Conservation (phyloP, 2,113 vertebrate species). For the Chlorodrepanis virens region DNA sequence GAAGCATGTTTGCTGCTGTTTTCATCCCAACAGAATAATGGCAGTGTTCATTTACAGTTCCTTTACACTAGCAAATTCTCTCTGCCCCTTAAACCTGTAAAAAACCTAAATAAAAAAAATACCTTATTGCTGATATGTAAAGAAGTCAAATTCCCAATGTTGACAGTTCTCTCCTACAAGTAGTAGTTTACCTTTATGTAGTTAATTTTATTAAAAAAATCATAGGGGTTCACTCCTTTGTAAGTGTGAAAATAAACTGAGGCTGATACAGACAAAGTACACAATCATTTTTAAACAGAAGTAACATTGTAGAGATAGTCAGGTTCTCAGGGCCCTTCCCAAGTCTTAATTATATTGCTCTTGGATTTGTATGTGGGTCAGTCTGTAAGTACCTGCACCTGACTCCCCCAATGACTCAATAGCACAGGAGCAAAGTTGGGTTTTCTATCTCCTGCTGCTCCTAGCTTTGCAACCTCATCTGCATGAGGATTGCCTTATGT, state of each 20-base stretch:
- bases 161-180: neutral
- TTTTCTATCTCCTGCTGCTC: neutral
- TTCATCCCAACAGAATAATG: constrained; percentile 41
- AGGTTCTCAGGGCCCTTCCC: neutral
- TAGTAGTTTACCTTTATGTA: neutral
- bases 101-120: neutral
- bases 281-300: neutral
- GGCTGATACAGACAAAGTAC: neutral
- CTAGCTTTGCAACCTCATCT: neutral
- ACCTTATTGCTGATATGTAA: neutral
- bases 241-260: neutral
- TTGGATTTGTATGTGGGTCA: neutral
- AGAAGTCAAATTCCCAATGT: neutral
- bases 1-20: constrained; percentile 34
- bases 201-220: neutral
- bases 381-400: neutral
- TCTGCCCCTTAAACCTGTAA: neutral
- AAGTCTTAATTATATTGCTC: neutral
- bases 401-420: neutral
- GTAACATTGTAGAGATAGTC: neutral
- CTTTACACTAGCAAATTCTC: constrained; percentile 22
- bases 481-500: neutral
- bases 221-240: neutral
- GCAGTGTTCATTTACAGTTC: constrained; percentile 42
- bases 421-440: neutral